phyloP scores from a whole-genome alignment of 2,888 invertebrate species.

The Euzophera pinguis region DNA sequence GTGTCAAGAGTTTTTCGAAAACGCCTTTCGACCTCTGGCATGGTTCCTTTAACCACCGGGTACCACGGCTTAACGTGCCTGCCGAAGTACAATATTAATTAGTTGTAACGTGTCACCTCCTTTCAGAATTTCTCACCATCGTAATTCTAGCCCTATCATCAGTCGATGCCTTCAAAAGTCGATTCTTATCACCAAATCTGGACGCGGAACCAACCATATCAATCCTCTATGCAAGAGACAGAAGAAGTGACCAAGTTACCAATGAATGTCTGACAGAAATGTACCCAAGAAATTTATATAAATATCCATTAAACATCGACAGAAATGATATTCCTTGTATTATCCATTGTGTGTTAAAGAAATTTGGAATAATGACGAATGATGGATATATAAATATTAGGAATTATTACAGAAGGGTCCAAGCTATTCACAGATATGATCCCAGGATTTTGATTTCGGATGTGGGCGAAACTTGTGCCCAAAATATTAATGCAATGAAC shows the following conservation, averaged over 20 bases:
- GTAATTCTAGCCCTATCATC: slow-evolving; percentile 36
- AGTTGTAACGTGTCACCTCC: neutral
- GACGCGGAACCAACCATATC: slow-evolving; percentile 65
- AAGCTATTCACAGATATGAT: slow-evolving; percentile 67
- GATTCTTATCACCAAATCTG: slow-evolving; percentile 54
- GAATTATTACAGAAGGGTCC: slow-evolving; percentile 66
- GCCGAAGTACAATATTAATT: no score
- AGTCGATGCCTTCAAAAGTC: slow-evolving; percentile 44
- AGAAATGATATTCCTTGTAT: slow-evolving; percentile 69
- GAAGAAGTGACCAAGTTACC: slow-evolving; percentile 58
- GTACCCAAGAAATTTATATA: slow-evolving; percentile 67
- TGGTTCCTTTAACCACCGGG: no score
- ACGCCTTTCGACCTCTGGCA: no score
- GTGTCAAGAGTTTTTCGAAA: no score
- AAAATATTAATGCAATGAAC: slow-evolving; percentile 69
- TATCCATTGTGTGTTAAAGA: slow-evolving; percentile 69
- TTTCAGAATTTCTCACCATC: slow-evolving; percentile 57
- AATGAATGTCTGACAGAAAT: slow-evolving; percentile 64
- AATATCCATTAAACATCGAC: slow-evolving; percentile 61
- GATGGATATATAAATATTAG: slow-evolving; percentile 64
- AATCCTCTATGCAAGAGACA: slow-evolving; percentile 63
- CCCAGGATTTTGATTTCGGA: slow-evolving; percentile 70
- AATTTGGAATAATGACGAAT: slow-evolving; percentile 70
- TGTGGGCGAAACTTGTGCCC: slow-evolving; percentile 68
- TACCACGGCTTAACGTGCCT: no score